phyloP scores from a whole-genome alignment of 2,797 vertebrate species.

The Sebastes jordani region DNA sequence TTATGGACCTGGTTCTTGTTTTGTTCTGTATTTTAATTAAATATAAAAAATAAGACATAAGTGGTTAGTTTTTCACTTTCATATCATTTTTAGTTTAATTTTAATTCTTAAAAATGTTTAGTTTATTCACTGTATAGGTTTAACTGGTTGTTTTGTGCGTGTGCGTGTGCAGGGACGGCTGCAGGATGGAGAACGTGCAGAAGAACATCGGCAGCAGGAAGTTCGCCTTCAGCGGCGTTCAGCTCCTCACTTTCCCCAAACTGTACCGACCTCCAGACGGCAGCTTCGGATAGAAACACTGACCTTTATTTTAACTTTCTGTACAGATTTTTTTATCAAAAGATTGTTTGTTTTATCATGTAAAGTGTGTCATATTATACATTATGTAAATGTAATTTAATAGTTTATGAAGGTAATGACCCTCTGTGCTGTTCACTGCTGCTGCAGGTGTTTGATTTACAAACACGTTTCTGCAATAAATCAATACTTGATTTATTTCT shows the following conservation, averaged over 20 bases:
- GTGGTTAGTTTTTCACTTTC: too few species aligned
- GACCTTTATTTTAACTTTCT: neutral
- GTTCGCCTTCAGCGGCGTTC: slow-evolving; percentile 89
- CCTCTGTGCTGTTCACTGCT: neutral
- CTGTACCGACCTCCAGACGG: slow-evolving; percentile 91
- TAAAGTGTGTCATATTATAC: neutral
- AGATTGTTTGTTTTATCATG: neutral
- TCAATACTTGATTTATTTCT: neutral
- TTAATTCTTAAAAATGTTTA: too few species aligned
- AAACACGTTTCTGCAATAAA: slow-evolving; percentile 14
- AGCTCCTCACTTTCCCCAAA: slow-evolving; percentile 93
- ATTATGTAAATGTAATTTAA: neutral
- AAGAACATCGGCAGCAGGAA: slow-evolving; percentile 92
- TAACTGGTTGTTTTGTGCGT: too few species aligned
- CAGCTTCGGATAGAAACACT: slow-evolving; percentile 83
- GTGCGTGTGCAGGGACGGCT: slow-evolving; percentile 85
- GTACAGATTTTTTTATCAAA: neutral
- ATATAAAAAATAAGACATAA: too few species aligned
- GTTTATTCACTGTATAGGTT: too few species aligned
- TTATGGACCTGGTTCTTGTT: too few species aligned
- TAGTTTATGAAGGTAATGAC: neutral
- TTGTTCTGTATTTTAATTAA: neutral
- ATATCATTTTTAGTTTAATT: neutral
- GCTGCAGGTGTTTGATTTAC: neutral
- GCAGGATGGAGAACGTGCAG: slow-evolving; percentile 92